A percentile compares a stretch with the other conserved stretches of the same genome.
Conservation (phyloP, 2,888 invertebrate species). For the Pyrochroa serraticornis region DNA sequence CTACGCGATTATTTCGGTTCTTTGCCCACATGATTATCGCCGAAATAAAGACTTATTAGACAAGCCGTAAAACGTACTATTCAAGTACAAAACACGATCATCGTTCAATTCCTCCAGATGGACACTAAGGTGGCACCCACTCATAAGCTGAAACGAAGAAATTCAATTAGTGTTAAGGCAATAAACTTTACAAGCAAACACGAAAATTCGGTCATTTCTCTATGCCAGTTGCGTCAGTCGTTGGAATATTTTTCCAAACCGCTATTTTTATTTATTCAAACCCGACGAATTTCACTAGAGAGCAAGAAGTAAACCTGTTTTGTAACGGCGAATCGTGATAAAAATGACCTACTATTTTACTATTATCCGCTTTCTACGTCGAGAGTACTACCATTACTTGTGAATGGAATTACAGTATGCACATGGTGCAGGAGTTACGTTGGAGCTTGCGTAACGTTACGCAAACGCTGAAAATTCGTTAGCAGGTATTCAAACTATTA, state of each 20-base stretch:
- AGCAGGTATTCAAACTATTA: too few relatives aligned
- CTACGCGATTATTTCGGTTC: slow-evolving; percentile 15
- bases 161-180: too few relatives aligned
- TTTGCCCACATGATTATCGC: slow-evolving; percentile 25
- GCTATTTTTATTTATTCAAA: too few relatives aligned
- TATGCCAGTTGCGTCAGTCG: too few relatives aligned
- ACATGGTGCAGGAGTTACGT: slow-evolving; percentile 20
- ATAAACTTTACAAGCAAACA: too few relatives aligned
- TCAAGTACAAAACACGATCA: slow-evolving; percentile 25
- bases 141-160: too few relatives aligned
- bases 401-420: slow-evolving; percentile 28
- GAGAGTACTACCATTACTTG: slow-evolving; percentile 28
- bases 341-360: slow-evolving; percentile 34
- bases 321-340: slow-evolving; percentile 31
- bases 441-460: slow-evolving; percentile 14
- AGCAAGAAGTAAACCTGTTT: slow-evolving; percentile 26
- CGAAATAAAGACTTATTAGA: slow-evolving; percentile 25
- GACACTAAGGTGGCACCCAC: too few relatives aligned
- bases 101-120: too few relatives aligned
- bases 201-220: too few relatives aligned
- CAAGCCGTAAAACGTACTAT: slow-evolving; percentile 25
- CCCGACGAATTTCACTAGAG: slow-evolving; percentile 20
- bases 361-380: slow-evolving; percentile 33
- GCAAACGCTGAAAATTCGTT: background rate
- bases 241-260: too few relatives aligned